Evolutionary conservation across 1,140 invertebrate genomes (phyloP).

Genomic region (Colletes gigas): DNA sequence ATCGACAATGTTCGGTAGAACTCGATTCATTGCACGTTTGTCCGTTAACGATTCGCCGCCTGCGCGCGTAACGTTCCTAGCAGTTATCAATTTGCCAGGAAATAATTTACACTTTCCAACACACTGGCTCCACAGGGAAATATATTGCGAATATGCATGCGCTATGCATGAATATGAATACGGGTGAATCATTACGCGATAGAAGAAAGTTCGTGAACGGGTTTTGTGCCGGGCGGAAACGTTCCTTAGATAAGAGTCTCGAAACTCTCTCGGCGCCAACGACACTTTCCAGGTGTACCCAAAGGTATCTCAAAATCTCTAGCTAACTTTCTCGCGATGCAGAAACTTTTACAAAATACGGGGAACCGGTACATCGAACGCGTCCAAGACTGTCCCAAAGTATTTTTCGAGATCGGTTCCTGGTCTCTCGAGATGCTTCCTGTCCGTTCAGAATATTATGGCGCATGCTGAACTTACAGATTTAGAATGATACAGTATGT

Average conservation of each 20-base stretch:
- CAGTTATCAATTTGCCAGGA: constrained; percentile 60
- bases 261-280: background rate
- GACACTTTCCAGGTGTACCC: background rate
- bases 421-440: background rate
- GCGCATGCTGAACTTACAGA: background rate
- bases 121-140: constrained; percentile 43
- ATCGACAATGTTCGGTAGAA: constrained; percentile 19
- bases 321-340: background rate
- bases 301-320: background rate
- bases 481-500: no score
- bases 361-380: background rate
- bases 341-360: background rate
- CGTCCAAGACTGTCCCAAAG: background rate
- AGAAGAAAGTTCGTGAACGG: constrained; percentile 46
- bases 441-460: no score
- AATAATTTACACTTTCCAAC: constrained; percentile 63
- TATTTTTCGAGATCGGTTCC: background rate
- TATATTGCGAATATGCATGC: constrained; percentile 66
- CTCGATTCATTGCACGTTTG: constrained; percentile 7
- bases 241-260: constrained; percentile 17
- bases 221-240: background rate
- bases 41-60: background rate
- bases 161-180: constrained; percentile 66
- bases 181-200: constrained; percentile 57
- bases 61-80: constrained; percentile 1